These are phyloP conservation scores for Strix aluco DNA, from an alignment of 2,113 vertebrate genomes.

Conservation along the genomic window DNA sequence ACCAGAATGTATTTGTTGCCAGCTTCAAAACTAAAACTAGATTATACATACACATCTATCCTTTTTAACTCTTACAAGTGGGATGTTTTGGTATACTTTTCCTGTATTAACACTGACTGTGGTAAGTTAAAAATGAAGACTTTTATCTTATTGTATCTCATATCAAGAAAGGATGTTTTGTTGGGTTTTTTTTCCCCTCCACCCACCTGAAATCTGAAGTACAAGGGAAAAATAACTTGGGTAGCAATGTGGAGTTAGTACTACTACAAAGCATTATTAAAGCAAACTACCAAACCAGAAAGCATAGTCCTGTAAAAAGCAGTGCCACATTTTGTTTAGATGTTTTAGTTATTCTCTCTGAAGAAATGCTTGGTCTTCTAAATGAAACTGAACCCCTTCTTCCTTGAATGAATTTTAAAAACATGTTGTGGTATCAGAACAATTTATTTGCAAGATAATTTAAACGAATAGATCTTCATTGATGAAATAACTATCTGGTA, in stretches of 20 bases:
- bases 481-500: not conserved
- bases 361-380: constrained; percentile 50
- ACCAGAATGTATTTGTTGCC: not conserved
- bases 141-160: not conserved
- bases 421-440: not conserved
- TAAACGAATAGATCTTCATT: not conserved
- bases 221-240: not conserved
- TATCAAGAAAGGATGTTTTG: not conserved
- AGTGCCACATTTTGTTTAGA: constrained; percentile 23
- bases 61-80: not conserved
- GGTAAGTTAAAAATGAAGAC: not conserved
- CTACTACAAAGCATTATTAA: constrained; percentile 30
- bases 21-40: not conserved
- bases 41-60: not conserved
- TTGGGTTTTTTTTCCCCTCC: not conserved
- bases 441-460: constrained; percentile 15
- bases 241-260: not conserved
- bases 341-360: not conserved
- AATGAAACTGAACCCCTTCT: constrained; percentile 13
- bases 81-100: not conserved
- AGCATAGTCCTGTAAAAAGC: not conserved
- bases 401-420: not conserved
- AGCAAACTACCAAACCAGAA: constrained; percentile 31
- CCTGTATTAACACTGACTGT: not conserved
- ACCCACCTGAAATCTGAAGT: not conserved